Evolutionary conservation across 2,888 invertebrate species (phyloP).

Genomic region (Athalia cordata): DNA sequence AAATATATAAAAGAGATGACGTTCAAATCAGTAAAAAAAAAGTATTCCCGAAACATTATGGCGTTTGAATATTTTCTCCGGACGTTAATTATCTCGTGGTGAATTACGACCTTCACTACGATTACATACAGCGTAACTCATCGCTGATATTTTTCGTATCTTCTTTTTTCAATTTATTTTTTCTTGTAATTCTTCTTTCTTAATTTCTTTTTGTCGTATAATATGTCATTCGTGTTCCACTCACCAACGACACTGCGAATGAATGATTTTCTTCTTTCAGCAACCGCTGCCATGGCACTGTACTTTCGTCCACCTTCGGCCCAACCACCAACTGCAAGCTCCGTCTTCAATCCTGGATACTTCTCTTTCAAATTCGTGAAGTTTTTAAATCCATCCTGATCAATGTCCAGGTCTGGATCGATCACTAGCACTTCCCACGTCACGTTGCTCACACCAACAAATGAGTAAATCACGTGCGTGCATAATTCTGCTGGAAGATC

Average conservation of each 20-base stretch:
- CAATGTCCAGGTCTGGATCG: constrained; percentile 87
- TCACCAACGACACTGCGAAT: constrained; percentile 85
- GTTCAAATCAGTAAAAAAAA: too few relatives aligned
- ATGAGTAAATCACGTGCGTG: constrained; percentile 92
- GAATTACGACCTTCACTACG: too few relatives aligned
- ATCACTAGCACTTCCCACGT: constrained; percentile 86
- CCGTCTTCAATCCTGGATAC: constrained; percentile 84
- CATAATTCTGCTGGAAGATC: constrained; percentile 89
- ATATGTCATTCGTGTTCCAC: constrained; percentile 55
- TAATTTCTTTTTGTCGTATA: constrained; percentile 49
- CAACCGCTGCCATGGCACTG: constrained; percentile 86
- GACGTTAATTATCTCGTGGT: too few relatives aligned
- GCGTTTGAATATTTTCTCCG: too few relatives aligned
- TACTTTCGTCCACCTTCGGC: constrained; percentile 93
- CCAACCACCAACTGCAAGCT: constrained; percentile 93
- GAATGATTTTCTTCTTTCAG: constrained; percentile 81
- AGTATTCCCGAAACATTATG: too few relatives aligned
- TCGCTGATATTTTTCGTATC: background rate
- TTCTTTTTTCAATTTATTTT: too few relatives aligned
- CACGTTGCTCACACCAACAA: constrained; percentile 88
- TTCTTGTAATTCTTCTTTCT: too few relatives aligned
- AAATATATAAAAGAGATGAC: too few relatives aligned
- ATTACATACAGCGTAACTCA: too few relatives aligned
- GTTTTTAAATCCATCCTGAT: constrained; percentile 85
- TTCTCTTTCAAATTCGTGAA: constrained; percentile 84